Evolutionary conservation across 1,140 invertebrate species (phyloP), one percentile per base, ranked within the genome.

Genomic region (Goniozus legneri): DNA sequence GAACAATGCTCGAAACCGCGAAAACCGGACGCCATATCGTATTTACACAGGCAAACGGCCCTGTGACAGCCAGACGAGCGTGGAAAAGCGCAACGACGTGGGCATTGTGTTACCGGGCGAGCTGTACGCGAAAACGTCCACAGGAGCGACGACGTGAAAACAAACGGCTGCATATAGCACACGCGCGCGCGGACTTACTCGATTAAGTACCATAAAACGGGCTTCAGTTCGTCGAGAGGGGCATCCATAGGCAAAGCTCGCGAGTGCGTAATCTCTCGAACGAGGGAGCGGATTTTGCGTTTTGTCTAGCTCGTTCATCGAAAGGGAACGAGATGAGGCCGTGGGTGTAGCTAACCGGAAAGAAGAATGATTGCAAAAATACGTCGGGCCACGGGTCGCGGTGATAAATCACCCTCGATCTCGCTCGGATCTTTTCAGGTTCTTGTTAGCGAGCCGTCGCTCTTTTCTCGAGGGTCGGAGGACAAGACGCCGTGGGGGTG

Each of bases 381-480:
- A 13, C 24, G 39, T 6, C 15, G 7, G 24, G 44, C 44, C 44
- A 59, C 13, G 53, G n/a, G 64, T 64, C 62, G 59, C 64, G 52
- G 61, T 66, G 65, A 67, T 69, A 70, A 70, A 70, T 68, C 67
- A 66, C 62, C 58, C 56, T 61, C 50, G 67, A 72, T 72, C 62
- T 69, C 62, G 54, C 59, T 62, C 56, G 60, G 64, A 71, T 68
- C 58, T 60, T 63, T 69, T 67, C 60, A 51, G 54, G 60, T 66
- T 67, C 63, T 66, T 69, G 67, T 72, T 72, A 72, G 67, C 54
- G 47, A 54, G 48, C 66, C 60, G 68, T 68, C 64, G 58, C 61
- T 68, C 67, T 60, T 52, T 52, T 39, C 33, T 52, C 43, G 35
- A 27, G 35, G 35, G 10, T 6, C 10, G 4, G 24, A 24, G 16